Percentiles rank a stretch among this genome's conserved stretches.
These are phyloP conservation scores for Dipus sagitta DNA, from an alignment of 2,797 vertebrate genomes.

Conservation along the genomic window DNA sequence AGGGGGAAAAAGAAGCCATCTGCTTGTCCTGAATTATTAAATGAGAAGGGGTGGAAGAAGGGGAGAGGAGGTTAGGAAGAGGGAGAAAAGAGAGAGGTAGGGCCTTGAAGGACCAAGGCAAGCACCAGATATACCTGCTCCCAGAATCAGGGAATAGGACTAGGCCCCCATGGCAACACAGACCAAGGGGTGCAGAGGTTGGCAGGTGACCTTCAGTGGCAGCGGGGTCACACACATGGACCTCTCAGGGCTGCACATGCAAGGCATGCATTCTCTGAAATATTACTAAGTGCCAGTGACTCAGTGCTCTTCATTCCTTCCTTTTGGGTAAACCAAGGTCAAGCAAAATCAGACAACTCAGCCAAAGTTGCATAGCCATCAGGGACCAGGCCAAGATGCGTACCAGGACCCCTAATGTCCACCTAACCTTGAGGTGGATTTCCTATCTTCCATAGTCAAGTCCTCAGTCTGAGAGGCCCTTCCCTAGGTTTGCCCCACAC, in stretches of 20 bases:
- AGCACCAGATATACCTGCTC: not conserved
- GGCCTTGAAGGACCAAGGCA: not conserved
- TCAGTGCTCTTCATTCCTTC: not conserved
- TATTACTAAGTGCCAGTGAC: not conserved
- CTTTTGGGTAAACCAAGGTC: not conserved
- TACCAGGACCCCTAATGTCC: not conserved
- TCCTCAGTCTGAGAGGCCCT: not conserved
- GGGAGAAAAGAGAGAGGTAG: not conserved
- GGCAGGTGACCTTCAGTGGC: not conserved
- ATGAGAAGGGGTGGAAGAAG: not conserved
- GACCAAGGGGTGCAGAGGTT: not conserved
- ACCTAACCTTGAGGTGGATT: not conserved
- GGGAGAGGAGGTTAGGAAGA: not conserved
- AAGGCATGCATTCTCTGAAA: not conserved
- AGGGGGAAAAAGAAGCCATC: not conserved
- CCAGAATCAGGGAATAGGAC: not conserved
- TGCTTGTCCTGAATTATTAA: constrained; percentile 45
- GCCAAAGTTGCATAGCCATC: not conserved
- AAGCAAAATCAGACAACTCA: not conserved
- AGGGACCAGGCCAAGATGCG: too few species aligned
- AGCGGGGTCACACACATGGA: too few species aligned
- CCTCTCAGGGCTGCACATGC: not conserved
- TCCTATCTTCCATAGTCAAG: not conserved
- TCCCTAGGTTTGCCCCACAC: not conserved
- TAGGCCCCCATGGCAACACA: not conserved